A percentile compares a stretch with the other conserved stretches of the same genome.
phyloP scores from a whole-genome alignment of 2,888 invertebrate species.

The Eupithecia vulgata region DNA sequence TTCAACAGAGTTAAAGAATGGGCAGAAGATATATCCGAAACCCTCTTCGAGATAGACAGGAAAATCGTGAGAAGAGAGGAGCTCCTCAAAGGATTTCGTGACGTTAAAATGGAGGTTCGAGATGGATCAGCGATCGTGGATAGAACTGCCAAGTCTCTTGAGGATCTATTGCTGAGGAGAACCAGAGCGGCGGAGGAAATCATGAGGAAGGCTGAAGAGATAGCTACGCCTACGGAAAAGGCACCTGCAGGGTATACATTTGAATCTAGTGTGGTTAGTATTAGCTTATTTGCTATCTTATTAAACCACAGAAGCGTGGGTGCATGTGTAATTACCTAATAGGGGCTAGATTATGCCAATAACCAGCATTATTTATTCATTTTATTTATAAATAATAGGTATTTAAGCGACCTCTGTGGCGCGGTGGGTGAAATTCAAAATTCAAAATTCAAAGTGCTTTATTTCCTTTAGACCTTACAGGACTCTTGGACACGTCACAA shows the following conservation, averaged over 20 bases:
- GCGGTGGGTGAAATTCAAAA: too few species aligned
- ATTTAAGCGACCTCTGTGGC: too few species aligned
- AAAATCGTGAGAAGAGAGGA: conserved; percentile 64
- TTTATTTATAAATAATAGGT: too few species aligned
- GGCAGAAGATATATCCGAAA: conserved; percentile 68
- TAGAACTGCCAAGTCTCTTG: conserved; percentile 62
- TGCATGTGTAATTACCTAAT: too few species aligned
- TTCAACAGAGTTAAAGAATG: conserved; percentile 64
- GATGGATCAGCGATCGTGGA: conserved; percentile 69
- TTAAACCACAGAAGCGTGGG: background rate
- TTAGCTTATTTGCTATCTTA: background rate
- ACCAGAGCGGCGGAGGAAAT: conserved; percentile 69
- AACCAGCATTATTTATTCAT: too few species aligned
- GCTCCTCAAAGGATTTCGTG: conserved; percentile 63
- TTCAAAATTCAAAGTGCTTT: too few species aligned
- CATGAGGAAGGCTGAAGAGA: conserved; percentile 68
- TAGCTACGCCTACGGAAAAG: conserved; percentile 52
- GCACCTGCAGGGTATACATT: conserved; percentile 60
- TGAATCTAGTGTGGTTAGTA: conserved; percentile 69
- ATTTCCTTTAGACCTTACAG: too few species aligned
- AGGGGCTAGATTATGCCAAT: too few species aligned
- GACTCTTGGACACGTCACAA: too few species aligned
- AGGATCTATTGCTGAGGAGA: conserved; percentile 62
- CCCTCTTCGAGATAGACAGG: conserved; percentile 60
- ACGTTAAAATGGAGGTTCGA: conserved; percentile 61